These are phyloP conservation scores for Parotocinclus haroldoi DNA, from an alignment of 2,797 vertebrate genomes.

Conservation along the genomic window DNA sequence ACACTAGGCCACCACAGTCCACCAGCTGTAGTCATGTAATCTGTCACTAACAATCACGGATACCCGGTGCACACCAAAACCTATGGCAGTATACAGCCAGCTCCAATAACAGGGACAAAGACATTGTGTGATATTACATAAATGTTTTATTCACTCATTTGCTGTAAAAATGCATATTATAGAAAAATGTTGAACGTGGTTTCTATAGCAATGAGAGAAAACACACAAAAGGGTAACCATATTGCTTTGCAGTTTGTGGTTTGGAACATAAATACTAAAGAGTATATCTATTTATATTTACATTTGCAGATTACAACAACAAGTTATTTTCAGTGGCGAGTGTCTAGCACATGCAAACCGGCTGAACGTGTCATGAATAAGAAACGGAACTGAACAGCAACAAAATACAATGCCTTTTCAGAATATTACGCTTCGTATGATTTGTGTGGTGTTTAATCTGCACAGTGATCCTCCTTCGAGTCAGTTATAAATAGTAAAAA, in stretches of 20 bases:
- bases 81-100: too few relatives aligned
- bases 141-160: constrained; percentile 52
- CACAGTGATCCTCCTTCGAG: constrained; percentile 1
- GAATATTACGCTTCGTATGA: neutral
- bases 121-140: constrained; percentile 40
- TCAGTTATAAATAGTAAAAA: constrained; percentile 20
- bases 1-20: too few relatives aligned
- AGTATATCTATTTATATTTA: constrained; percentile 78
- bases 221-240: constrained; percentile 40
- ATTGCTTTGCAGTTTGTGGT: constrained; percentile 61
- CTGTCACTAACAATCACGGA: too few relatives aligned
- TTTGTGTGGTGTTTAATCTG: neutral
- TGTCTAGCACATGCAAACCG: constrained; percentile 79
- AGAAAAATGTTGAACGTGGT: constrained; percentile 48
- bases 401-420: constrained; percentile 20
- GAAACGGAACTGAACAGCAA: constrained; percentile 13
- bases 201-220: constrained; percentile 45
- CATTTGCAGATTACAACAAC: constrained; percentile 58
- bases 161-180: constrained; percentile 54
- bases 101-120: too few relatives aligned
- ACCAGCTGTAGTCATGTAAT: too few relatives aligned
- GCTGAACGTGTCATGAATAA: constrained; percentile 44
- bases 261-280: constrained; percentile 90
- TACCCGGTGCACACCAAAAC: too few relatives aligned
- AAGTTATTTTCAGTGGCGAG: constrained; percentile 58